These are phyloP conservation scores for Hyla sarda DNA, from an alignment of 2,113 vertebrate genomes.

Conservation along the genomic window DNA sequence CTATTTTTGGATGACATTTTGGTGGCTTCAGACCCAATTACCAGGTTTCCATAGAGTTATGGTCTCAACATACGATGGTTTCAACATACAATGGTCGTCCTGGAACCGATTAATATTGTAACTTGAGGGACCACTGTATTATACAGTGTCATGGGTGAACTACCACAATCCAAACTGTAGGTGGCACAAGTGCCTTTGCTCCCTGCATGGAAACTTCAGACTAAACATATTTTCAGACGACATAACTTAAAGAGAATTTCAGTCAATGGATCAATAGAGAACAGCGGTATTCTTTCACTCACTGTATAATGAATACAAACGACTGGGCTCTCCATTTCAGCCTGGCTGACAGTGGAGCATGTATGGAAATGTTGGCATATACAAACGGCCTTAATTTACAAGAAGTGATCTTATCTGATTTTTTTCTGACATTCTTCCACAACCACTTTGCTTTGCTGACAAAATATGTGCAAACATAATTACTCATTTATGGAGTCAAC, in stretches of 20 bases:
- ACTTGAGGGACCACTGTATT: no score
- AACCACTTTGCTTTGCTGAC: constrained; percentile 20
- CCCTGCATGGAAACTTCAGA: neutral
- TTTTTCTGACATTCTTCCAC: constrained; percentile 30
- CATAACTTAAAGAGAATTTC: neutral
- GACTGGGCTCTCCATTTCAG: constrained; percentile 13
- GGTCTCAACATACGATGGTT: no score
- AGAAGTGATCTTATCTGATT: constrained; percentile 35
- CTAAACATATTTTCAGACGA: neutral
- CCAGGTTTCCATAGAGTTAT: no score
- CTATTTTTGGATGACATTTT: no score
- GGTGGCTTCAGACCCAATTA: no score
- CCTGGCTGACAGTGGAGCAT: neutral
- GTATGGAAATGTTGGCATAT: constrained; percentile 4
- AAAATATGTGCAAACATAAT: constrained; percentile 35
- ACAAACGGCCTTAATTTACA: neutral
- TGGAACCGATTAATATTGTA: no score
- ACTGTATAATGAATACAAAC: constrained; percentile 29
- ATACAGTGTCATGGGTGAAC: neutral
- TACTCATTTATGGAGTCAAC: constrained; percentile 28
- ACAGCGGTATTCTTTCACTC: neutral
- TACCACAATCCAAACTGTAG: neutral
- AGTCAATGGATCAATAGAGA: constrained; percentile 10
- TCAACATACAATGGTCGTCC: no score
- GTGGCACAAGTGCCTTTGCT: neutral